Evolutionary conservation across 2,113 vertebrate species (phyloP), one percentile per base, ranked within the genome.

Genomic region (Cryptotis parvus): DNA sequence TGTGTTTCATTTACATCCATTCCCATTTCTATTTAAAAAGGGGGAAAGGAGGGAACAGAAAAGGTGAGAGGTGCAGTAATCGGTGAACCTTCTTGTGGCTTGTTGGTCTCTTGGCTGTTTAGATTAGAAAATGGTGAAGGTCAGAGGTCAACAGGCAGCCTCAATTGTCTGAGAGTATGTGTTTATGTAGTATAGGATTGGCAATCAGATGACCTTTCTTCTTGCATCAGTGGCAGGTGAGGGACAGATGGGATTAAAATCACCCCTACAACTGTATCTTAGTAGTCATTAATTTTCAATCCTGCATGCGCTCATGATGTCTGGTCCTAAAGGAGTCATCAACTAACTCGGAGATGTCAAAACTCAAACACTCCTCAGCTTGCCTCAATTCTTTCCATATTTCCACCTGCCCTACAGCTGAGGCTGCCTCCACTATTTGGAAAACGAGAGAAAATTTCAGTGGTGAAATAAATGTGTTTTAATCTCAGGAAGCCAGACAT

Each of bases 341-440:
- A 79, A 86, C n/a, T 39, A 83, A 16, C 11, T 27, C 90, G 93
- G 93, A 87, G 82, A 89, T 73, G 93, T 95, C 95, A 86, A 2
- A 83, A 95, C 86, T 90, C 94, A 75, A 79, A 49, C 89, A 45
- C 89, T 78, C 94, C 85, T 97, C 75, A 31, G 87, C 69, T 93
- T 91, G 96, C 94, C 87, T 72, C 91, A 1, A 52, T 76, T 27
- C 92, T 95, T 87, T 86, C 95, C 87, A 92, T 85, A 26, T 93
- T 82, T 84, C 87, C 94, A 93, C 84, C 83, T 84, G 93, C 90
- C 89, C 84, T 45, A 26, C 88, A 89, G 93, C 96, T 96, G 96
- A 97, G 94, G 87, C 96, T 97, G 97, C 77, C 1, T 49, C 58
- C 24, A 18, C 55, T 33, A 8, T 96, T 96, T 95, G 95, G 95